These are phyloP conservation scores for Elymnias hypermnestra DNA, from an alignment of 1,140 invertebrate genomes.

Conservation along the genomic window DNA sequence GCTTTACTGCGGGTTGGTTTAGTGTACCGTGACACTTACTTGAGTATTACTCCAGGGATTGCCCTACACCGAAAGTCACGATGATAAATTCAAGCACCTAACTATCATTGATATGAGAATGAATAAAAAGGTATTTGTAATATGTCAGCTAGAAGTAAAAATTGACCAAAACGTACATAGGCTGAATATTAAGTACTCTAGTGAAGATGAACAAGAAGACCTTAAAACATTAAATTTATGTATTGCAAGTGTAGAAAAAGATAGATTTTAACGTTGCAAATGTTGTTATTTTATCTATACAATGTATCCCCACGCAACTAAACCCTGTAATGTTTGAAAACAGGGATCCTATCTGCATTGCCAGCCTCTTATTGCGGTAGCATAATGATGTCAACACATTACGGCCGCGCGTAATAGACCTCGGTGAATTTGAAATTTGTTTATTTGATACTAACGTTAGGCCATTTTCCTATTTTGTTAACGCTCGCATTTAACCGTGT, in stretches of 20 bases:
- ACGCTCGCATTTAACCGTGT: conserved; percentile 5
- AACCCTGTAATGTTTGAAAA: conserved; percentile 38
- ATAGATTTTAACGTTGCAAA: neutral
- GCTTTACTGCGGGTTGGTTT: no score
- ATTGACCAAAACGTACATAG: no score
- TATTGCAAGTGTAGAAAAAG: neutral
- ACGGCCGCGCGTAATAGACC: conserved; percentile 25
- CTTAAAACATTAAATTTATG: neutral
- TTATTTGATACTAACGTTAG: conserved; percentile 16
- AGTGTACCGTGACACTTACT: no score
- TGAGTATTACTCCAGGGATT: no score
- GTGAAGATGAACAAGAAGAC: no score
- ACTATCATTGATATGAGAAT: no score
- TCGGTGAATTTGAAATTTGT: conserved; percentile 22
- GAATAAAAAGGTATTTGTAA: no score
- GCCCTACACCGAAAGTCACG: no score
- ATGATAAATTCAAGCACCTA: no score
- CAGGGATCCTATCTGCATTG: conserved; percentile 54
- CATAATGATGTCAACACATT: conserved; percentile 58
- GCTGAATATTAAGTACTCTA: no score
- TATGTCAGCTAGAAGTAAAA: neutral
- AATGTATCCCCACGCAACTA: conserved; percentile 18
- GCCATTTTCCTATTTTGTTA: conserved; percentile 9
- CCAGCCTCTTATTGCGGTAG: conserved; percentile 45
- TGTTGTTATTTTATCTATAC: conserved; percentile 21